Evolutionary conservation across 2,888 invertebrate species (phyloP).

Genomic region (Erannis defoliaria): DNA sequence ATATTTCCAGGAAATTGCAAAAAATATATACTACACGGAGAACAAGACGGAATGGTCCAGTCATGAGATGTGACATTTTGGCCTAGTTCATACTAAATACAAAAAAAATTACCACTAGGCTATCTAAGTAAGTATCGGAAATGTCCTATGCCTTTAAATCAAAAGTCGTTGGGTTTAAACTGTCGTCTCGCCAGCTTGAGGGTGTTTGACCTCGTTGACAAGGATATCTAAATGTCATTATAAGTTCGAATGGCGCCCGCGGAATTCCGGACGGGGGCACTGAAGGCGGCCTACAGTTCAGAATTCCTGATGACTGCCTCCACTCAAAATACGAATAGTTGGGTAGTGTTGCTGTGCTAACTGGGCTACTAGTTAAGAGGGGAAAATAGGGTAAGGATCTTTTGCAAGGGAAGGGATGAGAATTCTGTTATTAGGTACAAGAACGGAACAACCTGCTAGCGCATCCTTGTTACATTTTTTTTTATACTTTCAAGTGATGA

Average conservation of each 20-base stretch:
- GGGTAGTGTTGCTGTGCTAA: slow-evolving; percentile 8
- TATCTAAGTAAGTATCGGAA: too few relatives aligned
- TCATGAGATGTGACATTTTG: too few relatives aligned
- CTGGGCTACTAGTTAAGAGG: slow-evolving; percentile 9
- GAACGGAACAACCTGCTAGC: too few relatives aligned
- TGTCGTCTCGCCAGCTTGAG: slow-evolving; percentile 15
- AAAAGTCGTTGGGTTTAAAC: slow-evolving; percentile 12
- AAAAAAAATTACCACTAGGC: too few relatives aligned
- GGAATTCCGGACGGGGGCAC: slow-evolving; percentile 60
- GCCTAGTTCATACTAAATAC: too few relatives aligned
- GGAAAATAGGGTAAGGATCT: neutral
- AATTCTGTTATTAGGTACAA: too few relatives aligned
- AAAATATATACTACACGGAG: too few relatives aligned
- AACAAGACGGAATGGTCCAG: too few relatives aligned
- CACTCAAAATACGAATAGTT: slow-evolving; percentile 18
- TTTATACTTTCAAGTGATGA: too few relatives aligned
- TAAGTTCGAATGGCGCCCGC: slow-evolving; percentile 75
- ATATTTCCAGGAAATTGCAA: too few relatives aligned
- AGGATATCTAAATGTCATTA: slow-evolving; percentile 85
- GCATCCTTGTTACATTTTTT: too few relatives aligned
- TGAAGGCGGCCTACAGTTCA: slow-evolving; percentile 26
- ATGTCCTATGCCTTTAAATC: too few relatives aligned
- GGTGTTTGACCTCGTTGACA: slow-evolving; percentile 62
- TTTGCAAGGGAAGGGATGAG: neutral
- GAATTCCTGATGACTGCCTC: slow-evolving; percentile 27